Conservation (phyloP, 2,113 vertebrate species). For the cat (Felis catus) region F.catus_Fca126_mat1.0 CM031426.1:31715501-31716000, state of each 20-base stretch:
- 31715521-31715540: constrained; percentile 80
- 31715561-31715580: constrained; percentile 82
- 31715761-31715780: constrained; percentile 78
- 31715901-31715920: constrained; percentile 87
- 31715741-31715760: constrained; percentile 79
- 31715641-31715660: constrained; percentile 85
- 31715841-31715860: constrained; percentile 74
- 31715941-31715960: constrained; percentile 82
- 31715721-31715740: constrained; percentile 71
- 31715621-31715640: constrained; percentile 86
- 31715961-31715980: constrained; percentile 84
- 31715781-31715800: constrained; percentile 77
- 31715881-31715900: constrained; percentile 78
- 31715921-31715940: constrained; percentile 79
- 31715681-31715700: constrained; percentile 77
- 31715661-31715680: constrained; percentile 76
- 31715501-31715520: constrained; percentile 85
- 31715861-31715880: constrained; percentile 81
- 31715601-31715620: constrained; percentile 80
- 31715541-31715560: constrained; percentile 80
- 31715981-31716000: constrained; percentile 43
- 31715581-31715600: constrained; percentile 83
- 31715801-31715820: constrained; percentile 78
- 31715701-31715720: constrained; percentile 78
- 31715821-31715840: constrained; percentile 62